These are phyloP conservation scores for Acipenser transmontanus DNA, from an alignment of 2,797 vertebrate genomes.

Conservation along the genomic window DNA sequence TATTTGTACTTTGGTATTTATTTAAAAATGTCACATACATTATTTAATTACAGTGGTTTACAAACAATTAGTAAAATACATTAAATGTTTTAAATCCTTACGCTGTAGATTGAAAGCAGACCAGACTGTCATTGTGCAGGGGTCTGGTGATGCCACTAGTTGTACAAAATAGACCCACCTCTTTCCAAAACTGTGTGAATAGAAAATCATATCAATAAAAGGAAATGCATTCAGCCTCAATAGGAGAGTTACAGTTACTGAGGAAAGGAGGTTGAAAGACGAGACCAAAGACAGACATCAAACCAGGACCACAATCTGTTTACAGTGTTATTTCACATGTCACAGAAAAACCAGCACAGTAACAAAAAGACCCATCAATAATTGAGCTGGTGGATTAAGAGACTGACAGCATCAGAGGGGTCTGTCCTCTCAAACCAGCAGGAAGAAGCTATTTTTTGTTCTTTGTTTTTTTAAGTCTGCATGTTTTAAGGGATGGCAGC, in stretches of 20 bases:
- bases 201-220: no score
- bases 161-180: no score
- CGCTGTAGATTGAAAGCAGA: no score
- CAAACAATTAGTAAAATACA: no score
- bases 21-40: no score
- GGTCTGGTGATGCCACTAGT: no score
- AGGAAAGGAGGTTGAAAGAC: neutral
- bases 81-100: no score
- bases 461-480: conserved; percentile 18
- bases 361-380: conserved; percentile 38
- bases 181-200: no score
- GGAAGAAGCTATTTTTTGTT: conserved; percentile 21
- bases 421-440: conserved; percentile 17
- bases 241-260: neutral
- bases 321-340: conserved; percentile 28
- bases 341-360: conserved; percentile 23
- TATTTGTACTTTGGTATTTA: no score
- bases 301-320: conserved; percentile 5
- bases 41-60: no score
- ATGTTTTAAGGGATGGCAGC: conserved; percentile 11
- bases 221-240: neutral
- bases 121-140: no score
- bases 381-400: conserved; percentile 28
- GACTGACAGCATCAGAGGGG: conserved; percentile 21
- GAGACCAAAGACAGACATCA: conserved; percentile 1